Conservation (phyloP, 2,113 vertebrate genomes). For the Campylorhamphus procurvoides region DNA sequence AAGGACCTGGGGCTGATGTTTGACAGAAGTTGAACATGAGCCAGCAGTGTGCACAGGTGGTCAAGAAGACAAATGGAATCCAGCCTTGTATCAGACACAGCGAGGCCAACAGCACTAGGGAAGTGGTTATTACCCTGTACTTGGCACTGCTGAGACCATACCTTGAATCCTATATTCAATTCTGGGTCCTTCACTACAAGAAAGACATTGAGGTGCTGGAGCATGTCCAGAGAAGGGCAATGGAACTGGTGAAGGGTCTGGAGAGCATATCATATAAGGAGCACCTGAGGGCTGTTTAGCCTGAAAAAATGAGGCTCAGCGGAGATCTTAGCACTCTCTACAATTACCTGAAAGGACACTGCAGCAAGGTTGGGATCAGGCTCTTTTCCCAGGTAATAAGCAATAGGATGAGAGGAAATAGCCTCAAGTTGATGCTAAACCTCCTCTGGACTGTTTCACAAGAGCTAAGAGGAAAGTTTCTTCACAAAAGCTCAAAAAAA, state of each 20-base stretch:
- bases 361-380: accelerated
- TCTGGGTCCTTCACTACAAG: background rate
- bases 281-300: accelerated
- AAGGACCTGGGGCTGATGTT: background rate
- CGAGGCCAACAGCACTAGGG: background rate
- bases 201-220: background rate
- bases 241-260: accelerated
- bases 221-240: accelerated
- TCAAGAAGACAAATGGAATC: background rate
- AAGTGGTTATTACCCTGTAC: accelerated
- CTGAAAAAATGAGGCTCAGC: background rate
- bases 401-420: background rate
- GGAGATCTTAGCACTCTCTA: accelerated
- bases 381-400: background rate
- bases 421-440: background rate
- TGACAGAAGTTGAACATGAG: accelerated
- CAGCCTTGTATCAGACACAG: accelerated
- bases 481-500: background rate
- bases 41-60: too few relatives aligned
- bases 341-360: accelerated
- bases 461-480: background rate
- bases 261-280: background rate
- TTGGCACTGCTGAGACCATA: accelerated
- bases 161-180: accelerated
- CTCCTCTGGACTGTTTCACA: background rate